Evolutionary conservation across 2,113 vertebrate species (phyloP), one percentile per base, ranked within the genome.

Genomic region (Crocuta crocuta): DNA sequence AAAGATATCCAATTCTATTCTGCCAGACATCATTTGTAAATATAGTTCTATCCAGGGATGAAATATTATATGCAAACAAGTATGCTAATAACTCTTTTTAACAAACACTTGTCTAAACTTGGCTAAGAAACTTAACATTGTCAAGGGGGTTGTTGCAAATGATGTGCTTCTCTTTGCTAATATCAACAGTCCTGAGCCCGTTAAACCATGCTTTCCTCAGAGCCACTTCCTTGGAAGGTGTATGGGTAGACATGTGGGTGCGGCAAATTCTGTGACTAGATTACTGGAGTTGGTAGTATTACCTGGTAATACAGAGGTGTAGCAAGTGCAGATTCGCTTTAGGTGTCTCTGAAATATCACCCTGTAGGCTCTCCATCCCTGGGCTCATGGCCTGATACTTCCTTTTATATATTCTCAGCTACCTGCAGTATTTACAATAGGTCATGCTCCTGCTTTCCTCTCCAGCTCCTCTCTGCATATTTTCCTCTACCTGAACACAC

Each of bases 41-140:
- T 97, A 98, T 83, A 79, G 86, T 93, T 96, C 94, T 86, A 81
- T 89, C 70, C 85, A 53, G 53, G 63, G 88, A 95, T 97, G 95
- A 98, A 97, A 86, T 84, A 94, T 97, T 95, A 97, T 95, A 97
- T 68, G 92, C 94, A 97, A 95, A 23, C 63, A 71, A 98, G 76
- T 43, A 66, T 13, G 58, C 90, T 68, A 91, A 58, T 94, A 90
- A 94, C 55, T 91, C 87, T 97, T 95, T 95, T 88, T 94, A 96
- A 86, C 81, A 97, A 94, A 95, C 78, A 81, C 90, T 97, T 91
- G 73, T 96, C 87, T 96, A 96, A 92, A 95, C 89, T 92, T 97
- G 95, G 97, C 91, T 78, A 91, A 73, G 91, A 85, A 94, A 87
- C 13, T 13, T 84, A 88, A 63, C 86, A 23, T 48, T 86, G 79